phyloP scores from a whole-genome alignment of 1,140 invertebrate genomes.

The Drosophila triauraria region DNA sequence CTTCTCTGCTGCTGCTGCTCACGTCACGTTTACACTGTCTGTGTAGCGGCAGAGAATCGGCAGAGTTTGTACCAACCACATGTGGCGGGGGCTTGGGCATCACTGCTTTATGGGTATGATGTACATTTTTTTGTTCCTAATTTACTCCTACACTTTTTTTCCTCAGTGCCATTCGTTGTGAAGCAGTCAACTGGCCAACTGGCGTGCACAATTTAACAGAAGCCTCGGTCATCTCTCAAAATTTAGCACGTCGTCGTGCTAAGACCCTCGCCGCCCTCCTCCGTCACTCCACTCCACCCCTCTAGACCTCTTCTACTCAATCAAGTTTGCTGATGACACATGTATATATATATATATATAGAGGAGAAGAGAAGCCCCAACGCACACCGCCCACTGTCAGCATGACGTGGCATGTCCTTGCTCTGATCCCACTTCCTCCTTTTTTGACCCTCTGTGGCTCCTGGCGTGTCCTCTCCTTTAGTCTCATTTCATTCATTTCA shows the following conservation, averaged over 20 bases:
- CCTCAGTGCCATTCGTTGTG: conserved; percentile 20
- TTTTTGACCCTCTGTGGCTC: conserved; percentile 26
- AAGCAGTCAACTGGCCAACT: conserved; percentile 57
- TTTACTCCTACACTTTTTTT: not conserved
- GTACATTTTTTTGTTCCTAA: no score
- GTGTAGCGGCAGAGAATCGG: no score
- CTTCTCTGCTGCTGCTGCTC: no score
- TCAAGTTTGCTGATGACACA: conserved; percentile 62
- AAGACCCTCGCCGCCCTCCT: conserved; percentile 14
- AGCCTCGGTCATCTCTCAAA: conserved; percentile 77
- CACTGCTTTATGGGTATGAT: no score
- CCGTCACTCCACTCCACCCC: not conserved
- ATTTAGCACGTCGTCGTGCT: conserved; percentile 60
- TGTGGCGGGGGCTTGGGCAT: no score
- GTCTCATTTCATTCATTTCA: conserved; percentile 52
- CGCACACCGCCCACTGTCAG: conserved; percentile 49
- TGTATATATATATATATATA: conserved; percentile 12
- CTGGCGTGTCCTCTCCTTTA: conserved; percentile 27
- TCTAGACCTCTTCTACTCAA: conserved; percentile 24
- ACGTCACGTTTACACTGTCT: no score
- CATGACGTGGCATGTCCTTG: conserved; percentile 61
- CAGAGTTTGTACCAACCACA: no score
- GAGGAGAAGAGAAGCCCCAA: conserved; percentile 1
- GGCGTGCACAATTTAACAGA: conserved; percentile 62
- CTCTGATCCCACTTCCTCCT: conserved; percentile 40